Evolutionary conservation across 2,888 invertebrate species (phyloP), one percentile per base, ranked within the genome.

Genomic region (Cancer borealis): DNA sequence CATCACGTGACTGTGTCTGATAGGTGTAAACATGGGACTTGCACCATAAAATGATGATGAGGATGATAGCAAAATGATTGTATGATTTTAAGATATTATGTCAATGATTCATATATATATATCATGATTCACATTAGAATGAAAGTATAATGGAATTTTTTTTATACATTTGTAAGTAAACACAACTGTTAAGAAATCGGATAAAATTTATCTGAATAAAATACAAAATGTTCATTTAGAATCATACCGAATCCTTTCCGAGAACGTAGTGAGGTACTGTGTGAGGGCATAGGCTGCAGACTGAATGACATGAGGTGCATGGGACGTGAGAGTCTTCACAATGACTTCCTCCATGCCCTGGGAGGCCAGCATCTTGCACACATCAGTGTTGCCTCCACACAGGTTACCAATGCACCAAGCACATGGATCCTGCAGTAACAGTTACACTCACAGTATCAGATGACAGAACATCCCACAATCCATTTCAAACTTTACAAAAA

Each of bases 381-480:
- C 92, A 17, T 47, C 45, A 60, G 17, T 45, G 73, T 95, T 66
- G 30, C 30, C 30, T 46, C 93, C 93, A 92, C 95, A 95, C 17
- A 95, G 92, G 89, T 93, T 95, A 30, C 95, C 95, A 54, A 95
- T 60, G 73, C 93, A 93, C 95, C 93, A 93, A 21, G 92, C 93
- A 92, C 88, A 91, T 54, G 93, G 91, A 88, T 93, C 94, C 94
- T 94, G 84, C 21, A 92, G 89, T 17, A 60, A 88, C 54, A 84
- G 79, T 14, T 30, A 6, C n/a, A 17, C n/a, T 66, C 14, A 17
- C 66, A n/a, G 6, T 66, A 66, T 21, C 54, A 54, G 14, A 8
- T 66, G 66, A 6, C n/a, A 66, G n/a, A 66, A n/a, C 66, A 66
- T 66, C n/a, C n/a, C 66, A 66, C n/a, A 66, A 66, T 21, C 0